A percentile compares a stretch with the other conserved stretches of the same genome.
phyloP scores from a whole-genome alignment of 2,888 invertebrate species.

The Timema cristinae region DNA sequence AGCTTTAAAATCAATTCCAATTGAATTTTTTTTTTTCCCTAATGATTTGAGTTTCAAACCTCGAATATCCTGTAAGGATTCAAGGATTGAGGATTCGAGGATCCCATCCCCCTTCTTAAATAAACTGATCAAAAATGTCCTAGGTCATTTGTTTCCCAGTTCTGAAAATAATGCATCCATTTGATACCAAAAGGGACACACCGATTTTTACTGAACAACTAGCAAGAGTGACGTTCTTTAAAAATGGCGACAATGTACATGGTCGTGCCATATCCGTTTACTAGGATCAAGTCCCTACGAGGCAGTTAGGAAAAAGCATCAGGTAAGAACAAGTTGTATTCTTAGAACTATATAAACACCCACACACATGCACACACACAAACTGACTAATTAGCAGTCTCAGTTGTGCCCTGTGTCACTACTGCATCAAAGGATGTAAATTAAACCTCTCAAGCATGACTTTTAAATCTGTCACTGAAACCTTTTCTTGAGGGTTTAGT shows the following conservation, averaged over 20 bases:
- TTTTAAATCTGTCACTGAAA: no score
- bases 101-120: no score
- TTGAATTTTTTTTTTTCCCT: no score
- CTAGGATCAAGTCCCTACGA: constrained; percentile 27
- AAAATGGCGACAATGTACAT: constrained; percentile 28
- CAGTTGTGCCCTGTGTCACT: no score
- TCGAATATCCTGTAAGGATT: no score
- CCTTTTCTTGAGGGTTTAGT: no score
- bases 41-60: no score
- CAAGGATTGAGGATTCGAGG: no score
- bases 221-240: constrained; percentile 30
- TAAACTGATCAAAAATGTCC: neutral
- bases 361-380: neutral
- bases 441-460: no score
- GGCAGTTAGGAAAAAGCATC: constrained; percentile 24
- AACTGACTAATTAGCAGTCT: no score
- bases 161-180: constrained; percentile 30
- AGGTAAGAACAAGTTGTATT: constrained; percentile 15
- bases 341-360: neutral
- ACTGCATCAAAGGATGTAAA: no score
- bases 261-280: constrained; percentile 26
- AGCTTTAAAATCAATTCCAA: no score
- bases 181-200: constrained; percentile 28
- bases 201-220: constrained; percentile 26
- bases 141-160: constrained; percentile 23